Base-by-base conservation (phyloP, 2,113 vertebrate species). In the Paramormyrops kingsleyae region DNA sequence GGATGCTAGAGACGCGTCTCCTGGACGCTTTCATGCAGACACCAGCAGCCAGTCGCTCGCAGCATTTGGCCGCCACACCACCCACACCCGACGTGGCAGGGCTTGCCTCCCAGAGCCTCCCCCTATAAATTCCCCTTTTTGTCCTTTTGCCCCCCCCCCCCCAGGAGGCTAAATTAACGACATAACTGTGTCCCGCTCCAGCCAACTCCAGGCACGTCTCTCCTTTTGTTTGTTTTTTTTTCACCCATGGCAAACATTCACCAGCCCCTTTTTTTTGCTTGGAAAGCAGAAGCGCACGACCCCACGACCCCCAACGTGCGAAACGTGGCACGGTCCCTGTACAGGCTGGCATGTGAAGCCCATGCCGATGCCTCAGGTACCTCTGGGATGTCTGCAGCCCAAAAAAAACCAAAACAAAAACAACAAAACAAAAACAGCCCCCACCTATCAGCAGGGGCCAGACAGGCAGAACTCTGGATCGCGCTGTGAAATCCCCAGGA, bases 11-110 rank as follows among this genome's bases (percentile, higher is more conserved):
- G 44, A 27, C 5, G 31, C 10, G 31, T 31, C 87, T 83, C 50
- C 42, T 46, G 74, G n/a, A 56, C 70, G 49, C 77, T 59, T 88
- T 35, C 27, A 90, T 77, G 83, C 56, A 87, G 62, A 80, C 62
- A n/a, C 15, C 39, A 83, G 59, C 56, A 52, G 50, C 42, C 52
- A 66, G 6, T 50, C 66, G 31, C 47, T 35, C 13, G 21, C 27
- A 10, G 17, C 44, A 80, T 13, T 47, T 90, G 62, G 49, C 42
- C n/a, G 39, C 70, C 3, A 10, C 46, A 12, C 10, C 85, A 56
- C 12, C 70, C 56, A 19, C 62, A 12, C 47, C 31, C 39, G 44
- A 50, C 17, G 39, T 9, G 31, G 31, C n/a, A 77, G 1, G 44
- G 15, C 84, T 46, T 1, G 21, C n/a, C 84, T 35, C 15, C 84